Percentiles rank a stretch among this genome's conserved stretches.
These are phyloP conservation scores for Pherbina coryleti DNA, from an alignment of 2,888 invertebrate genomes.

Conservation along the genomic window DNA sequence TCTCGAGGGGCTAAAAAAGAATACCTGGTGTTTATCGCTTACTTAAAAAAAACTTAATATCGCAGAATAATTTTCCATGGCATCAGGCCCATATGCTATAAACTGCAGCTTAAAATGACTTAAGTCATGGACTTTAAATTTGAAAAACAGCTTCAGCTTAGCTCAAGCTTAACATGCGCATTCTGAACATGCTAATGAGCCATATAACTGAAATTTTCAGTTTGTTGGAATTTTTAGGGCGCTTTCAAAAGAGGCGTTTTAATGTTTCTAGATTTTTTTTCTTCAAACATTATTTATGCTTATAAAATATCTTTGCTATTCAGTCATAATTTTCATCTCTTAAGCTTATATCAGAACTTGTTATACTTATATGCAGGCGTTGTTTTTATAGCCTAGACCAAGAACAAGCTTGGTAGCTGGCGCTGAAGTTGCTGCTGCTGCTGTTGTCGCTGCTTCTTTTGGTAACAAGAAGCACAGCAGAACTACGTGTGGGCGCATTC, in stretches of 20 bases:
- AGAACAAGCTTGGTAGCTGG: too few species aligned
- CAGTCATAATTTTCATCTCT: not conserved
- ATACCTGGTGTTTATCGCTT: too few species aligned
- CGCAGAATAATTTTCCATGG: too few species aligned
- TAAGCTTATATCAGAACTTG: conserved; percentile 5
- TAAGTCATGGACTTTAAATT: not conserved
- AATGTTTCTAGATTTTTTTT: not conserved
- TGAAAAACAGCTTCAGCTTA: not conserved
- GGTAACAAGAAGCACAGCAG: not conserved
- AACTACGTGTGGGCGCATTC: conserved; percentile 29
- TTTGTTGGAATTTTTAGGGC: too few species aligned
- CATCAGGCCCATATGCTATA: not conserved
- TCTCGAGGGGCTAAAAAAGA: too few species aligned
- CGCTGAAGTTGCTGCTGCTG: too few species aligned
- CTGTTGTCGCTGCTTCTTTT: not conserved
- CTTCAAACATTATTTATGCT: not conserved
- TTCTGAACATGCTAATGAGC: not conserved
- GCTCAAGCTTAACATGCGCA: too few species aligned
- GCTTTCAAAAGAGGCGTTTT: not conserved
- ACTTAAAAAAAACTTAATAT: too few species aligned
- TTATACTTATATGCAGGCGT: not conserved
- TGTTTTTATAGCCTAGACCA: too few species aligned
- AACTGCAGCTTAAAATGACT: not conserved
- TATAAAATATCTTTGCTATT: not conserved
- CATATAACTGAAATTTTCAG: not conserved